A percentile compares a stretch with the other conserved stretches of the same genome.
Conservation (phyloP, 2,113 vertebrate genomes). For the Nerophis ophidion region DNA sequence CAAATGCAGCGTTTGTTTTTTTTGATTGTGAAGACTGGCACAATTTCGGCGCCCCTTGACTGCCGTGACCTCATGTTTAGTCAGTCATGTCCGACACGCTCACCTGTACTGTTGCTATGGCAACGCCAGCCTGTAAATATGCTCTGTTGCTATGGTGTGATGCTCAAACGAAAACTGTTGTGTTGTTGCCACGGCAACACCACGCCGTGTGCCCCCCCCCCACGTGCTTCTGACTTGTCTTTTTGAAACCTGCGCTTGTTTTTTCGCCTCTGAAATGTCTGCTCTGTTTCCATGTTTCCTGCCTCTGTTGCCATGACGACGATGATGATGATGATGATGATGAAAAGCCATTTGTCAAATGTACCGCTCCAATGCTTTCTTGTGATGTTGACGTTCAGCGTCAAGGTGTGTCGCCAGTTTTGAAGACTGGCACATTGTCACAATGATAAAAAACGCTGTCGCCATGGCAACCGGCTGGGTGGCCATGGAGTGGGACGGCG, state of each 20-base stretch:
- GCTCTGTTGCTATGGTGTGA: conserved; percentile 14
- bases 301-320: conserved; percentile 20
- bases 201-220: neutral
- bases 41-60: conserved; percentile 23
- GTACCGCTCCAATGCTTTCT: conserved; percentile 1
- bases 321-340: neutral
- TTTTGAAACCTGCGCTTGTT: conserved; percentile 17
- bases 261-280: conserved; percentile 11
- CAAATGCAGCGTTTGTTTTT: too few relatives aligned
- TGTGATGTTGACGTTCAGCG: conserved; percentile 23
- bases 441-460: neutral
- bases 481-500: conserved; percentile 14
- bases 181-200: neutral
- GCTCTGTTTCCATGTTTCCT: conserved; percentile 7
- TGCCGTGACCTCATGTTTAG: conserved; percentile 27
- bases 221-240: neutral
- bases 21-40: conserved; percentile 16
- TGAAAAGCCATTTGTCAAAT: conserved; percentile 1
- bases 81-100: conserved; percentile 29
- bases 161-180: neutral
- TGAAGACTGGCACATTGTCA: conserved; percentile 12
- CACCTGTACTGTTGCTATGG: conserved; percentile 28
- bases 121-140: conserved; percentile 23
- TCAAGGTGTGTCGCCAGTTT: conserved; percentile 18
- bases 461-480: conserved; percentile 21